These are phyloP conservation scores for Plestiodon gilberti DNA, from an alignment of 2,113 vertebrate species.

Conservation along the genomic window DNA sequence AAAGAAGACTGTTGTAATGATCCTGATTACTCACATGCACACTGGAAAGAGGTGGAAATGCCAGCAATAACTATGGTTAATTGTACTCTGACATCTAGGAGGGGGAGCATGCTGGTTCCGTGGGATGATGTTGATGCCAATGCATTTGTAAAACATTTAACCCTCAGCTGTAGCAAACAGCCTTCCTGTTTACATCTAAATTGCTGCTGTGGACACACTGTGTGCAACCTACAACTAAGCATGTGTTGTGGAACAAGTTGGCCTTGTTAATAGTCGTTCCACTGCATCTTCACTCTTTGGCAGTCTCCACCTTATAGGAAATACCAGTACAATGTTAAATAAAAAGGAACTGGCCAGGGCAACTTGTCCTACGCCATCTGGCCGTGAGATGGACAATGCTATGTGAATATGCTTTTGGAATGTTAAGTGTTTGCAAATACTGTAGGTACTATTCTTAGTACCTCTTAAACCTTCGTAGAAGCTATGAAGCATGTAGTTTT, in stretches of 20 bases:
- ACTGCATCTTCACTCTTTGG: background rate
- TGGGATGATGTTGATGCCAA: background rate
- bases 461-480: background rate
- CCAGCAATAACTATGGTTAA: background rate
- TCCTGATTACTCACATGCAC: background rate
- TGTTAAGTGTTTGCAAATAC: background rate
- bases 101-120: background rate
- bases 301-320: background rate
- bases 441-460: slow-evolving; percentile 46
- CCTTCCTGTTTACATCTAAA: background rate
- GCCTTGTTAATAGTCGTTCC: background rate
- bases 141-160: background rate
- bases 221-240: background rate
- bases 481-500: background rate
- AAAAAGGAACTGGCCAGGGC: background rate
- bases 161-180: background rate
- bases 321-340: background rate
- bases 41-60: background rate
- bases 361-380: background rate
- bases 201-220: background rate
- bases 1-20: background rate
- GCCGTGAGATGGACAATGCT: background rate
- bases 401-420: background rate
- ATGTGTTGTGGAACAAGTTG: background rate
- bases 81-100: too few species aligned